phyloP scores from a whole-genome alignment of 2,888 invertebrate genomes.

The Cheilosia grossa region DNA sequence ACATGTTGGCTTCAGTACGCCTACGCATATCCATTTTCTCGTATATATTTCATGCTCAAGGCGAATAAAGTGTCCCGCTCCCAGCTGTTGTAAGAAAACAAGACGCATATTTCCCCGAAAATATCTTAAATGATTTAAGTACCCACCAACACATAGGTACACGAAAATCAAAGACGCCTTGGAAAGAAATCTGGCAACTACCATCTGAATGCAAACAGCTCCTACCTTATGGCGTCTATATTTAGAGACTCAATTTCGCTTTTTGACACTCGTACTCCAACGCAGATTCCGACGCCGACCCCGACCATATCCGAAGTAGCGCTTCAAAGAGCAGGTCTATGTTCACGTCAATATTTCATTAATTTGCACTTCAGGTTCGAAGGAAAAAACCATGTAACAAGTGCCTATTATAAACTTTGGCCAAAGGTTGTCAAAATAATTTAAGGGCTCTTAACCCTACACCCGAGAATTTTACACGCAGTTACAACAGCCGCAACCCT shows the following conservation, averaged over 20 bases:
- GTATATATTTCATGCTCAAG: neutral
- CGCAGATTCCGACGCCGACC: neutral
- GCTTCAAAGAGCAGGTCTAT: neutral
- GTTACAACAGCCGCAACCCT: constrained; percentile 5
- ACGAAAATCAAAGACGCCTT: neutral
- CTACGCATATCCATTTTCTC: neutral
- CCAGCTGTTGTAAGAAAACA: neutral
- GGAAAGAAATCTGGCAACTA: constrained; percentile 2
- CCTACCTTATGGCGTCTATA: neutral
- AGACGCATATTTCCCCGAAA: neutral
- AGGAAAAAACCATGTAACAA: neutral
- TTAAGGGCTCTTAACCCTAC: constrained; percentile 49
- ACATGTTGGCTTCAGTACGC: too few relatives aligned
- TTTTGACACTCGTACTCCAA: neutral
- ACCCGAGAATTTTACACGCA: constrained; percentile 34
- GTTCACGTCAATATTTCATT: constrained; percentile 17
- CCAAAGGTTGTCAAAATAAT: constrained; percentile 53
- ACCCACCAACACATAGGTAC: neutral
- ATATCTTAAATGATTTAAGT: constrained; percentile 16
- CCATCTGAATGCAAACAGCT: neutral
- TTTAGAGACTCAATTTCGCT: neutral
- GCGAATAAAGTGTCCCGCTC: neutral
- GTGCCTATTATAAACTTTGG: neutral
- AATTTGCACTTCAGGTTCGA: neutral
- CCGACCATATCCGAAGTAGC: neutral